These are phyloP conservation scores for Dermochelys coriacea DNA, from an alignment of 2,797 vertebrate species.

Conservation along the genomic window DNA sequence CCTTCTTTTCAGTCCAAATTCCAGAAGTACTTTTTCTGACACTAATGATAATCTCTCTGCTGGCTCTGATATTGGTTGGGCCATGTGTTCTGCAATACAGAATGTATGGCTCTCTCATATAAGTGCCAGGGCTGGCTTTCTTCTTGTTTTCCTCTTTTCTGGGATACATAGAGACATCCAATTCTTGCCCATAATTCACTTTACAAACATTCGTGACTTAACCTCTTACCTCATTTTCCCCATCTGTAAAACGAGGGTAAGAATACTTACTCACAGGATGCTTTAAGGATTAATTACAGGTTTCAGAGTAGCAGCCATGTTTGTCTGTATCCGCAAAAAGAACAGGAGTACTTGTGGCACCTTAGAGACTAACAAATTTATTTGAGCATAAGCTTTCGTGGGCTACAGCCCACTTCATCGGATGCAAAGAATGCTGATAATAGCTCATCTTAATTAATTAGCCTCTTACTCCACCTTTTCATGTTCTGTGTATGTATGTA, in stretches of 20 bases:
- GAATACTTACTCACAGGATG: neutral
- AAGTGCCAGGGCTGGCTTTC: neutral
- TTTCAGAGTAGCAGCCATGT: too few species aligned
- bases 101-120: constrained; percentile 5
- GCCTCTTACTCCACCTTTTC: too few species aligned
- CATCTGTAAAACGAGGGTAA: neutral
- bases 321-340: too few species aligned
- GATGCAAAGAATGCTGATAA: too few species aligned
- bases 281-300: constrained; percentile 38
- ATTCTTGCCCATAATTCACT: constrained; percentile 37
- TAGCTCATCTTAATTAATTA: too few species aligned
- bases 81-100: constrained; percentile 7
- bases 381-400: too few species aligned
- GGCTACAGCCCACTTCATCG: too few species aligned
- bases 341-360: too few species aligned
- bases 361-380: too few species aligned
- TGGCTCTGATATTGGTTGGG: neutral
- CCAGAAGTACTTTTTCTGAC: neutral
- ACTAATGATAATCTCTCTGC: neutral
- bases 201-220: constrained; percentile 4
- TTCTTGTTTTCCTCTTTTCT: constrained; percentile 5
- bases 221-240: constrained; percentile 38
- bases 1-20: neutral
- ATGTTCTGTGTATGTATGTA: too few species aligned
- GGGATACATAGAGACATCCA: neutral